Evolutionary conservation across 2,797 vertebrate genomes (phyloP).

Genomic region (Lepidocolaptes lacrymiger): DNA sequence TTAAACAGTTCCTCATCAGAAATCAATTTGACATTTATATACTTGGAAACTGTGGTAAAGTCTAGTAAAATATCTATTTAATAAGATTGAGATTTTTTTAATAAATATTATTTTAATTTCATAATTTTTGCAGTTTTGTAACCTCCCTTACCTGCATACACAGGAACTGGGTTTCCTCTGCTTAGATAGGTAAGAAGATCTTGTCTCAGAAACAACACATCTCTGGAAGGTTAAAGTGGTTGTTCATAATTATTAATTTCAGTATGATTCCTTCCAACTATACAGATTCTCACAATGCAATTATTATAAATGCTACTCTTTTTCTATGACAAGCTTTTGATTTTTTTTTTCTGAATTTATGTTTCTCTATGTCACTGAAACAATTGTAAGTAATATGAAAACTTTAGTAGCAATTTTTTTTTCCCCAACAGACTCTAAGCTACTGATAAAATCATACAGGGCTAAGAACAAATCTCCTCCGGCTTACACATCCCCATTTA

Average conservation of each 20-base stretch:
- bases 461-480: neutral
- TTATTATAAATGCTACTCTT: neutral
- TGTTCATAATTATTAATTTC: neutral
- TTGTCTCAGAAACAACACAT: neutral
- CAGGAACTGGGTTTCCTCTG: neutral
- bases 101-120: neutral
- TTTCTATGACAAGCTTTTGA: neutral
- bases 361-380: neutral
- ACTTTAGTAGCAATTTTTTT: neutral
- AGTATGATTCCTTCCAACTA: neutral
- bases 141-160: neutral
- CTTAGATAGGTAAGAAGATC: neutral
- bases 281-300: neutral
- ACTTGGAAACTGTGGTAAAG: neutral
- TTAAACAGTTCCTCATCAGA: neutral
- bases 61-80: neutral
- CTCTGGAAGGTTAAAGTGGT: neutral
- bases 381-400: neutral
- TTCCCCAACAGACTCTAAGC: fast-evolving
- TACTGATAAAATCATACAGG: neutral
- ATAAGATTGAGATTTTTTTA: neutral
- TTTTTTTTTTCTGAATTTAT: neutral
- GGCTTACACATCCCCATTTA: neutral
- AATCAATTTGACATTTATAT: neutral
- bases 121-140: neutral